These are phyloP conservation scores for Periphyllus acericola DNA, from an alignment of 2,888 invertebrate genomes.

Conservation along the genomic window DNA sequence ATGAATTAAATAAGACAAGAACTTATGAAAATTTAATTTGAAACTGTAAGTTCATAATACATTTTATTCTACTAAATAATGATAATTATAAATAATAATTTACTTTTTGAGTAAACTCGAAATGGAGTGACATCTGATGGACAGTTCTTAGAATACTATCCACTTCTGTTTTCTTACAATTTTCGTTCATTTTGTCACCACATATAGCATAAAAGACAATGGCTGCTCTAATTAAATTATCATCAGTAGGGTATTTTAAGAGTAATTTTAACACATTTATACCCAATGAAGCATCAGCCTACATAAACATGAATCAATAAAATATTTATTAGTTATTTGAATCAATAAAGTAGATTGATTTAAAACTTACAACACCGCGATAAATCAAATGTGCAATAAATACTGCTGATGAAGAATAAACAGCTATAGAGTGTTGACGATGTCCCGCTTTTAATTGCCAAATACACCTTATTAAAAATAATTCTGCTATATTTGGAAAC, in stretches of 20 bases:
- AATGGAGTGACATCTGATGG: no score
- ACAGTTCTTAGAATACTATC: no score
- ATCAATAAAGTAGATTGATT: not conserved
- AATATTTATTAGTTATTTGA: not conserved
- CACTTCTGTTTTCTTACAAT: no score
- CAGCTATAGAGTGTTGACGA: not conserved
- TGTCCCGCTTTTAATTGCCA: not conserved
- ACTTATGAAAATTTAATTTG: no score
- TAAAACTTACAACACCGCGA: not conserved
- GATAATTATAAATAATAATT: no score
- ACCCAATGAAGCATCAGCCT: not conserved
- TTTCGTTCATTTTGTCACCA: no score
- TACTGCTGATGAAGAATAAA: not conserved
- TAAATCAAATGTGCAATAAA: not conserved
- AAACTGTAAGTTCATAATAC: no score
- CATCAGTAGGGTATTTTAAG: not conserved
- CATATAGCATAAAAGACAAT: not conserved
- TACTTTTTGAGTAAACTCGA: no score
- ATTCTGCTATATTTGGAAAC: not conserved
- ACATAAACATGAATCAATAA: not conserved
- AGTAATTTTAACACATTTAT: not conserved
- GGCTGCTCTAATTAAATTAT: not conserved
- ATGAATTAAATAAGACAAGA: no score
- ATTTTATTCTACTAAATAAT: no score
- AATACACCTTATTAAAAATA: not conserved